phyloP scores from a whole-genome alignment of 2,888 invertebrate genomes.

The Oegoconia quadripuncta region DNA sequence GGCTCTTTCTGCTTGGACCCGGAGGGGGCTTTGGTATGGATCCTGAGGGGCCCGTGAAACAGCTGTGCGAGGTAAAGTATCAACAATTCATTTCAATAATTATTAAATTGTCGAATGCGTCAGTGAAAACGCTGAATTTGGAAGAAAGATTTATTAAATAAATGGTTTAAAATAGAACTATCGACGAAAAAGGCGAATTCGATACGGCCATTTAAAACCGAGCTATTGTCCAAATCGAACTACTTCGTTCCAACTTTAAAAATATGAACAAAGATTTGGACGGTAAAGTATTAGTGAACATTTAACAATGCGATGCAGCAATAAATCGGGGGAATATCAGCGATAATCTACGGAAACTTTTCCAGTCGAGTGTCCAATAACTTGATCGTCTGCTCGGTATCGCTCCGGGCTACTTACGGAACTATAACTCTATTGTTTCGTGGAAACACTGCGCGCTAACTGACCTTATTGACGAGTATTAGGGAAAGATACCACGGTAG shows the following conservation, averaged over 20 bases:
- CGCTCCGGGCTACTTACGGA: slow-evolving; percentile 26
- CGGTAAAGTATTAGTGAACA: slow-evolving; percentile 35
- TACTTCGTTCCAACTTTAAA: slow-evolving; percentile 7
- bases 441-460: slow-evolving; percentile 34
- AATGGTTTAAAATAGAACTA: too few species aligned
- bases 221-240: slow-evolving; percentile 6
- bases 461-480: slow-evolving; percentile 40
- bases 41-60: slow-evolving; percentile 30
- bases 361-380: slow-evolving; percentile 45
- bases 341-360: slow-evolving; percentile 52
- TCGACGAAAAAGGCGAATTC: background rate
- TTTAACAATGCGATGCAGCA: slow-evolving; percentile 42
- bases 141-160: too few species aligned
- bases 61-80: slow-evolving; percentile 32
- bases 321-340: slow-evolving; percentile 53
- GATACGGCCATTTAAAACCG: background rate
- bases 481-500: too few species aligned
- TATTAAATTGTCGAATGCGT: too few species aligned
- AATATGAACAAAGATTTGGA: slow-evolving; percentile 16
- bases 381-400: slow-evolving; percentile 35
- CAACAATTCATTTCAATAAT: too few species aligned
- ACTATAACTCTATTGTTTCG: slow-evolving; percentile 43
- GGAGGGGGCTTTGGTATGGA: slow-evolving; percentile 41
- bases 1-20: slow-evolving; percentile 41
- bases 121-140: too few species aligned